Evolutionary conservation across 1,140 invertebrate species (phyloP).

Genomic region (Rhynchophorus ferrugineus): DNA sequence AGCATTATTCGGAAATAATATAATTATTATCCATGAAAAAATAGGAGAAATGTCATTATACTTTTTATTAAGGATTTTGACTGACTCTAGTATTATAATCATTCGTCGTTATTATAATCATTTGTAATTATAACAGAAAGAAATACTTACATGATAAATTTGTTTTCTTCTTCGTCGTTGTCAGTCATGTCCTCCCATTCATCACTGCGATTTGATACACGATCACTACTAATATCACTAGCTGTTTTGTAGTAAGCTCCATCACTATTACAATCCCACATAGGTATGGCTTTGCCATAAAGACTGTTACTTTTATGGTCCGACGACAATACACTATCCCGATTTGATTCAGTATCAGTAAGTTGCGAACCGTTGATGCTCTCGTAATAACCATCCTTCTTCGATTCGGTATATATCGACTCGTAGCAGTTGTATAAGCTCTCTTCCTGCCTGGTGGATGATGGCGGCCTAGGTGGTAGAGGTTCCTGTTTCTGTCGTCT

Average conservation of each 20-base stretch:
- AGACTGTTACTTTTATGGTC: slow-evolving; percentile 60
- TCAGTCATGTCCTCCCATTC: slow-evolving; percentile 61
- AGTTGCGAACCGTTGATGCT: slow-evolving; percentile 31
- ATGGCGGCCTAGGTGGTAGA: slow-evolving; percentile 29
- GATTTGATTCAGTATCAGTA: slow-evolving; percentile 43
- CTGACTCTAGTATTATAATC: too few species aligned
- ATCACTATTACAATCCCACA: slow-evolving; percentile 45
- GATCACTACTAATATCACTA: slow-evolving; percentile 40
- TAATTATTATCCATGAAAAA: too few species aligned
- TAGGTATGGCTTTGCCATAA: slow-evolving; percentile 48
- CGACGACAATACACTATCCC: slow-evolving; percentile 47
- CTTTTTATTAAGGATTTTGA: too few species aligned
- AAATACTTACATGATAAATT: slow-evolving; percentile 42
- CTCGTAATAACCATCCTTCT: slow-evolving; percentile 29
- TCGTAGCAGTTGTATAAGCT: slow-evolving; percentile 36
- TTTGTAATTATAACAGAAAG: too few species aligned
- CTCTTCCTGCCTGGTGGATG: slow-evolving; percentile 24
- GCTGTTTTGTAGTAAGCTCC: slow-evolving; percentile 28
- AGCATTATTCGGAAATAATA: too few species aligned
- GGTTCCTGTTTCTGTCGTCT: slow-evolving; percentile 24
- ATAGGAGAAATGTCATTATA: too few species aligned
- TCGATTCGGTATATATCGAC: slow-evolving; percentile 29
- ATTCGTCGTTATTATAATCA: too few species aligned
- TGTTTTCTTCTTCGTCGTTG: slow-evolving; percentile 39
- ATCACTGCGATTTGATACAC: slow-evolving; percentile 51